Evolutionary conservation across 2,113 vertebrate species (phyloP).

Genomic region (Canis aureus): DNA sequence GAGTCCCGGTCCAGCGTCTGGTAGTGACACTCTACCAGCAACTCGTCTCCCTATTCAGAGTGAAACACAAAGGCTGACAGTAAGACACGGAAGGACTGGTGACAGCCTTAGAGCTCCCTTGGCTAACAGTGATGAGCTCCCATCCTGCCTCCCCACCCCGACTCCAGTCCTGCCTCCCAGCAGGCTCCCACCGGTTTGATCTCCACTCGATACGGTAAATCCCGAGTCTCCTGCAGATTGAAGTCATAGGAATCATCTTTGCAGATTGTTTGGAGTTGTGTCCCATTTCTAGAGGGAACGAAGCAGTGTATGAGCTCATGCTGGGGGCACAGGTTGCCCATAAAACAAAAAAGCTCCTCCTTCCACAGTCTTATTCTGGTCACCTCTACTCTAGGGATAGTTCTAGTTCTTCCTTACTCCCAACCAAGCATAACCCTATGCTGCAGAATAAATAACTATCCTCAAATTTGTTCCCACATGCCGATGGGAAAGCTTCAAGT

Average conservation of each 20-base stretch:
- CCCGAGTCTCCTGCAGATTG: constrained; percentile 86
- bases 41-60: constrained; percentile 82
- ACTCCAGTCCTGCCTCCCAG: neutral
- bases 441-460: neutral
- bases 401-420: neutral
- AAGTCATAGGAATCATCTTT: constrained; percentile 90
- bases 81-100: neutral
- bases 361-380: neutral
- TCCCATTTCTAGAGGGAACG: constrained; percentile 85
- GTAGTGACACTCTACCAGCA: constrained; percentile 83
- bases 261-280: constrained; percentile 88
- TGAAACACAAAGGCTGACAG: neutral
- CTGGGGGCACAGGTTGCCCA: neutral
- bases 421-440: neutral
- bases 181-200: constrained; percentile 80
- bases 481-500: neutral
- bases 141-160: accelerated
- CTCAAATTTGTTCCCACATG: neutral
- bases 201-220: constrained; percentile 83
- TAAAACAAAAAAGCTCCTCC: neutral
- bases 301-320: neutral
- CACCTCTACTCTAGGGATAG: neutral
- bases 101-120: neutral
- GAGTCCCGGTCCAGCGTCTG: constrained; percentile 77
- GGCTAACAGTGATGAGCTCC: neutral